Evolutionary conservation across 2,888 invertebrate species (phyloP).

Genomic region (Atrina japonica): DNA sequence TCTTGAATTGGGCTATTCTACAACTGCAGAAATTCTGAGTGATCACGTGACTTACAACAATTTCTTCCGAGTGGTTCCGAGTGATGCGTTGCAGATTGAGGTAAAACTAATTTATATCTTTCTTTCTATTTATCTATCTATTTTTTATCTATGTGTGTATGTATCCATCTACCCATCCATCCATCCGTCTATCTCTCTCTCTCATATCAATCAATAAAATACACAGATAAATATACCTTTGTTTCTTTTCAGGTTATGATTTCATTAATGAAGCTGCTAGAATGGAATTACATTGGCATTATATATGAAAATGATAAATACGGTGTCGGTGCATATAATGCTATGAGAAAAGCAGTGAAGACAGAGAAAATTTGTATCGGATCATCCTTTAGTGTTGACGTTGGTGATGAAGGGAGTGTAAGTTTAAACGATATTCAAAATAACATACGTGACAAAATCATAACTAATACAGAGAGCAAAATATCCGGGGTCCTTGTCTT

Average conservation of each 20-base stretch:
- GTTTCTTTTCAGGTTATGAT: slow-evolving; percentile 54
- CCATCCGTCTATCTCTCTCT: too few species aligned
- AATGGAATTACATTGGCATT: slow-evolving; percentile 63
- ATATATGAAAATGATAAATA: slow-evolving; percentile 54
- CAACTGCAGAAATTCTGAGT: slow-evolving; percentile 46
- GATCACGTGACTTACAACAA: slow-evolving; percentile 44
- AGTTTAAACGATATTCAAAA: slow-evolving; percentile 3
- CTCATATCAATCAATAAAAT: too few species aligned
- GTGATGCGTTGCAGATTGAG: slow-evolving; percentile 51
- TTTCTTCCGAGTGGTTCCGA: slow-evolving; percentile 53
- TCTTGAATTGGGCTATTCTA: slow-evolving; percentile 50
- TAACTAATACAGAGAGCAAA: slow-evolving; percentile 20
- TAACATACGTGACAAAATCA: slow-evolving; percentile 1
- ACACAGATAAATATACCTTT: too few species aligned
- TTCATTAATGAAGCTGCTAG: slow-evolving; percentile 44
- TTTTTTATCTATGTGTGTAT: too few species aligned
- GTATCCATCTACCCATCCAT: too few species aligned
- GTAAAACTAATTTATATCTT: slow-evolving; percentile 23
- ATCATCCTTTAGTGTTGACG: not conserved
- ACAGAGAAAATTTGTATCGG: slow-evolving; percentile 50
- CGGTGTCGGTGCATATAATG: slow-evolving; percentile 41
- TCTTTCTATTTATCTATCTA: not conserved
- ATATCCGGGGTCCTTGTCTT: slow-evolving; percentile 44
- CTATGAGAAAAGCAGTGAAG: slow-evolving; percentile 29
- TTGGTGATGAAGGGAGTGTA: slow-evolving; percentile 11